phyloP scores from a whole-genome alignment of 2,888 invertebrate species.

The Venusia cambrica region DNA sequence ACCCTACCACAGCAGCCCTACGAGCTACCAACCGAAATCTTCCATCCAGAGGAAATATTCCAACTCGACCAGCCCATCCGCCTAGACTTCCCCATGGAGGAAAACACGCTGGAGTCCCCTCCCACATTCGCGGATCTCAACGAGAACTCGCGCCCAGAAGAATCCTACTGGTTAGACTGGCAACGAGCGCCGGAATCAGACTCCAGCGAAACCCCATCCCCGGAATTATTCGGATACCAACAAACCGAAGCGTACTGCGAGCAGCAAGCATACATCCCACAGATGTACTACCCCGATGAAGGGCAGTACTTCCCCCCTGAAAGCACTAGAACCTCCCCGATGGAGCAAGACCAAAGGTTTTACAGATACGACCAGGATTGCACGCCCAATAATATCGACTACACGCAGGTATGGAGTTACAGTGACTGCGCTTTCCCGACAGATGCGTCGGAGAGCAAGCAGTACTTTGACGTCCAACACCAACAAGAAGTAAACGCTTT shows the following conservation, averaged over 20 bases:
- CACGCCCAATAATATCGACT: slow-evolving; percentile 45
- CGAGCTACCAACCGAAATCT: slow-evolving; percentile 82
- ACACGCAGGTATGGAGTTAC: slow-evolving; percentile 63
- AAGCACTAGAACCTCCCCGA: slow-evolving; percentile 57
- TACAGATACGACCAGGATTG: slow-evolving; percentile 65
- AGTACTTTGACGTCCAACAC: slow-evolving; percentile 60
- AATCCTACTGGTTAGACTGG: slow-evolving; percentile 81
- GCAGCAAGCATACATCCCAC: slow-evolving; percentile 57
- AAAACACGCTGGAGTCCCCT: slow-evolving; percentile 81
- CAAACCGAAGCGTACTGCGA: slow-evolving; percentile 66
- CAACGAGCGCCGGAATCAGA: slow-evolving; percentile 72
- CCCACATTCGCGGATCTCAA: slow-evolving; percentile 87
- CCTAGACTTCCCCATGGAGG: slow-evolving; percentile 81
- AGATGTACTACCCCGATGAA: slow-evolving; percentile 67
- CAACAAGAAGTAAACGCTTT: slow-evolving; percentile 59
- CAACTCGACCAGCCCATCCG: slow-evolving; percentile 87
- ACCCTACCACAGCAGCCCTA: slow-evolving; percentile 72
- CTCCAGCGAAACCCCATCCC: slow-evolving; percentile 80
- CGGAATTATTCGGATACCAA: slow-evolving; percentile 75
- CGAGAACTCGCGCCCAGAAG: slow-evolving; percentile 84
- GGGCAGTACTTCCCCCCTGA: slow-evolving; percentile 65
- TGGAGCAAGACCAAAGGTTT: slow-evolving; percentile 59
- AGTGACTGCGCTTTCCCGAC: slow-evolving; percentile 60
- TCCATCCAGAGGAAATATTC: slow-evolving; percentile 89
- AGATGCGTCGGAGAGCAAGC: slow-evolving; percentile 56